phyloP scores from a whole-genome alignment of 30 jellyfish, hydroid and myxozoan genomes.

The Phacellophora camtschatica region DNA sequence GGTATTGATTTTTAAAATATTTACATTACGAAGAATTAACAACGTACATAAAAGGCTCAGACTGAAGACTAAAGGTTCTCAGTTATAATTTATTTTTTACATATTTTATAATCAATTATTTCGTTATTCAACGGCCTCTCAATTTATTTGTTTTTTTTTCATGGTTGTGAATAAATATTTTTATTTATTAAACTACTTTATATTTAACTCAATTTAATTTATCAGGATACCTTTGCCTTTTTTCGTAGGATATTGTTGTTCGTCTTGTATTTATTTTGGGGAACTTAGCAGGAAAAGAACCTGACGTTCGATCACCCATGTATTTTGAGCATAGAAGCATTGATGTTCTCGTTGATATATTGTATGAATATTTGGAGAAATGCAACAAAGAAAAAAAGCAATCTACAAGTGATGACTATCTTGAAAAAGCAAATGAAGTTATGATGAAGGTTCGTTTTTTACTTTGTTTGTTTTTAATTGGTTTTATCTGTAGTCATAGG shows the following conservation, averaged over 20 bases:
- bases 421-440: constrained; percentile 44
- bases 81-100: no score
- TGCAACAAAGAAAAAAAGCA: not conserved
- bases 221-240: no score
- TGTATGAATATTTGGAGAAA: not conserved
- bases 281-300: constrained; percentile 78
- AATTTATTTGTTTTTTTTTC: not conserved
- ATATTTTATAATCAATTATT: no score
- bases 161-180: no score
- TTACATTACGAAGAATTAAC: not conserved
- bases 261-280: constrained; percentile 87
- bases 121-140: not conserved
- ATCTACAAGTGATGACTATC: constrained; percentile 4
- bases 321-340: constrained; percentile 26
- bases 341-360: not conserved
- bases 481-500: not conserved
- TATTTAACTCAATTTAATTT: no score
- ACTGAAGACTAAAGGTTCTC: no score
- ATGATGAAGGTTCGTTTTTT: constrained; percentile 27
- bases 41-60: no score
- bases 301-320: constrained; percentile 1
- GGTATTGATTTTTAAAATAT: not conserved
- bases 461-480: not conserved
- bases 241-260: constrained; percentile 80
- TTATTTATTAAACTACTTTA: no score